Conservation (phyloP, 2,888 invertebrate species). For the Romanomermis culicivorax region DNA sequence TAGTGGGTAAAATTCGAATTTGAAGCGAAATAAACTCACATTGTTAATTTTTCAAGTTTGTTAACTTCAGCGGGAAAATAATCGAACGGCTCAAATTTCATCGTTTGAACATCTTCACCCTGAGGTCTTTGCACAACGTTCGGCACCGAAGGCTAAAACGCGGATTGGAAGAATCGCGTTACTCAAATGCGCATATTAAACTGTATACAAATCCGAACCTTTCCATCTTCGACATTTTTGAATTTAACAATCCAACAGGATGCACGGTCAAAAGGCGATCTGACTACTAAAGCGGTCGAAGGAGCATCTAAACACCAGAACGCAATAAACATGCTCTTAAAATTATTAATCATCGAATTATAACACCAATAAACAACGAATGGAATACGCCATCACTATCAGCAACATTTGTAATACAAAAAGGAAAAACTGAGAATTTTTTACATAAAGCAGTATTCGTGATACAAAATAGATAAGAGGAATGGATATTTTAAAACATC, state of each 20-base stretch:
- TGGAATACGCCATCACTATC: too few species aligned
- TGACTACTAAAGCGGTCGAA: constrained; percentile 16
- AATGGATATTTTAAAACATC: too few species aligned
- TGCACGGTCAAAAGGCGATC: constrained; percentile 18
- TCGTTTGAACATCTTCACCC: neutral
- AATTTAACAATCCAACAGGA: constrained; percentile 10
- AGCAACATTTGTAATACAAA: neutral
- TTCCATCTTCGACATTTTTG: neutral
- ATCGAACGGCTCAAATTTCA: neutral
- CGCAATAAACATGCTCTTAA: neutral
- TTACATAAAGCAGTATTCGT: too few species aligned
- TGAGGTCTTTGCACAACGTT: neutral
- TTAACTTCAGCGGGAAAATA: constrained; percentile 7
- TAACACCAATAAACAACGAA: too few species aligned
- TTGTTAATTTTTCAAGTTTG: constrained; percentile 2
- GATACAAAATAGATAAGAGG: too few species aligned
- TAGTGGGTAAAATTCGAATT: too few species aligned
- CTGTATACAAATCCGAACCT: too few species aligned
- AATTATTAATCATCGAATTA: too few species aligned
- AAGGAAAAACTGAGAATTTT: neutral
- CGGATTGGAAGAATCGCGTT: too few species aligned
- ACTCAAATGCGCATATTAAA: too few species aligned
- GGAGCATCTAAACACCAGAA: constrained; percentile 9
- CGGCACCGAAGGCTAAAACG: too few species aligned
- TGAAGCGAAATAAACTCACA: too few species aligned